Evolutionary conservation across 1,140 invertebrate species (phyloP), one percentile per base, ranked within the genome.

Genomic region (Eumeta japonica): DNA sequence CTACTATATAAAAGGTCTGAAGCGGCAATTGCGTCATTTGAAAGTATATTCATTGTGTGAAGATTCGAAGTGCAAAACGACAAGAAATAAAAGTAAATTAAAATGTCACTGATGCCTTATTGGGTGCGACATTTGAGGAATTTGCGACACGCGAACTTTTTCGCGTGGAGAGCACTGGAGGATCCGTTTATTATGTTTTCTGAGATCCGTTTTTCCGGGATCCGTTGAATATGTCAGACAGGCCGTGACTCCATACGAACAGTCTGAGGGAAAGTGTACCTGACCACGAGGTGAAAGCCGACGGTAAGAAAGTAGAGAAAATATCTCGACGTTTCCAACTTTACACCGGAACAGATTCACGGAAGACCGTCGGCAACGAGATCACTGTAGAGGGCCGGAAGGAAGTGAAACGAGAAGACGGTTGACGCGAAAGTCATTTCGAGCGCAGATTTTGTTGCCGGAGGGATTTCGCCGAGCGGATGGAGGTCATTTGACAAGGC

Each of bases 331-430:
- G 84, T 92, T 0, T 81, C 86, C 43, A 87, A 91, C 44, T 92
- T 90, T 58, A 78, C 80, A 28, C 88, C 89, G 0, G 87, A 92
- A 30, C 89, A 92, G 63, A 83, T 92, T 20, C 79, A 78, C 17
- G 87, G 4, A 90, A 89, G 55, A 83, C 87, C 49, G 82, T 87
- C 0, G 83, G 83, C 16, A 80, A 84, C 36, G 76, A 66, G 19
- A 75, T 89, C 2, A 75, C 81, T 16, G 74, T 90, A 16, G 79
- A 83, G 56, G 86, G 80, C 0, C 86, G 86, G 50, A 87, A 87
- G 52, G 85, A 88, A 46, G 79, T 87, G 30, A 83, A 83, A 43
- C 62, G 78, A n/a, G 81, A 86, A 28, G 81, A 84, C 43, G 86
- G 85, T 1, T 84, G 76, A 60, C 81, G 86, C 10, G 78, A 79